Percentiles rank a stretch among this genome's conserved stretches.
Evolutionary conservation across 53 echinoderm and acorn worm species (phyloP).

Genomic region (Astropecten irregularis): DNA sequence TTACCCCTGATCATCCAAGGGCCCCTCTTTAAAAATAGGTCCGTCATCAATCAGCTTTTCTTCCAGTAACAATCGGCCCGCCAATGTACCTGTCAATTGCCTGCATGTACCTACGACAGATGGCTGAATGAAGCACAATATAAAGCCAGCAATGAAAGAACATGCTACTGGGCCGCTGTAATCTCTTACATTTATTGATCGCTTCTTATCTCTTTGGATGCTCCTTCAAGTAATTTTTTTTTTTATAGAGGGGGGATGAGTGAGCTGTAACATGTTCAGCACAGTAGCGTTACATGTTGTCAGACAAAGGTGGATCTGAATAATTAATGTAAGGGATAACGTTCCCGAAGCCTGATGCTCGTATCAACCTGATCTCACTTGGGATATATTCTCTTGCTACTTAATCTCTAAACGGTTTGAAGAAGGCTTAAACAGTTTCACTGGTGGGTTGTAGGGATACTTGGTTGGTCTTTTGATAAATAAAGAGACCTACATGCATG

Average conservation of each 20-base stretch:
- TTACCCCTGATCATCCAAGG: background rate
- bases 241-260: background rate
- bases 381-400: too few species aligned
- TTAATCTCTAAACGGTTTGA: too few species aligned
- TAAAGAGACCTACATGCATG: too few species aligned
- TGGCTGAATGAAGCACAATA: conserved; percentile 9
- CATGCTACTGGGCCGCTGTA: conserved; percentile 5
- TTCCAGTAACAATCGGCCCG: background rate
- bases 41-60: background rate
- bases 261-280: background rate
- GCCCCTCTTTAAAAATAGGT: background rate
- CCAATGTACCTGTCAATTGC: conserved; percentile 10
- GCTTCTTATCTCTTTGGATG: background rate
- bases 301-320: conserved; percentile 14
- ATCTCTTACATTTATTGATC: conserved; percentile 39
- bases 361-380: too few species aligned
- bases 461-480: too few species aligned
- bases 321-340: conserved; percentile 18
- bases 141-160: conserved; percentile 17
- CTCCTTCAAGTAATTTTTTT: conserved; percentile 4
- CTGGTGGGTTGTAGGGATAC: too few species aligned
- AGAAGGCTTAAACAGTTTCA: too few species aligned
- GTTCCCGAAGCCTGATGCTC: too few species aligned
- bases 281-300: conserved; percentile 10
- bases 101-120: background rate